Evolutionary conservation across 53 echinoderm and acorn worm genomes (phyloP), one percentile per base, ranked within the genome.

Genomic region (Holothuria scabra): DNA sequence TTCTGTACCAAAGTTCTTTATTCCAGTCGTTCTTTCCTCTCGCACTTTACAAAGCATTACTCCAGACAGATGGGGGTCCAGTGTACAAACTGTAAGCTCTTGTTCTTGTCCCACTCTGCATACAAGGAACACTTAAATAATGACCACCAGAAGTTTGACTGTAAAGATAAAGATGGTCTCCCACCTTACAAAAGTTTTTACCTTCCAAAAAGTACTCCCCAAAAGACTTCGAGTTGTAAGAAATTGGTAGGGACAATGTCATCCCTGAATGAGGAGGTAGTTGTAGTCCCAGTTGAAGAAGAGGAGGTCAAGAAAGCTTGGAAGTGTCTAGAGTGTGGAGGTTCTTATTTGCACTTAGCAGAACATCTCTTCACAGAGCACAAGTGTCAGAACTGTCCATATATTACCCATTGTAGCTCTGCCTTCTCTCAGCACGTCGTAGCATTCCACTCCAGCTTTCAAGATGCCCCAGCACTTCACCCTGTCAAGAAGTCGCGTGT

Each of bases 391-490:
- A 76, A 28, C 28, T 76, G 76, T 56, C 30, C 24, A 13, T 78
- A 78, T 56, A 9, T 28, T 52, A 78, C 78, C n/a, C 78, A 78
- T 29, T 78, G 78, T 55, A 78, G 78, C 31, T 78, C 78, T 9
- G 78, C 78, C 2, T 78, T 26, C 26, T 58, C 59, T 28, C 78
- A 78, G 78, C 78, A 78, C 30, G 78, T 78, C 12, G 78, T 78
- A 33, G 28, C 78, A 28, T 78, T 78, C 29, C 78, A 78, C 21
- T 78, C 78, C n/a, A 78, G 78, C 31, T 78, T 78, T 78, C 78
- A 78, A n/a, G 78, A 78, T 59, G 56, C 78, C 16, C 78, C 78
- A 1, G 21, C 22, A 24, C 78, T 78, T 25, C 78, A 78, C 49
- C 78, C 78, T 32, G 58, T 78, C 29, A 78, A 58, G 78, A 78